Evolutionary conservation across 2,113 vertebrate genomes (phyloP), one percentile per base, ranked within the genome.

Genomic region (Osmerus eperlanus): DNA sequence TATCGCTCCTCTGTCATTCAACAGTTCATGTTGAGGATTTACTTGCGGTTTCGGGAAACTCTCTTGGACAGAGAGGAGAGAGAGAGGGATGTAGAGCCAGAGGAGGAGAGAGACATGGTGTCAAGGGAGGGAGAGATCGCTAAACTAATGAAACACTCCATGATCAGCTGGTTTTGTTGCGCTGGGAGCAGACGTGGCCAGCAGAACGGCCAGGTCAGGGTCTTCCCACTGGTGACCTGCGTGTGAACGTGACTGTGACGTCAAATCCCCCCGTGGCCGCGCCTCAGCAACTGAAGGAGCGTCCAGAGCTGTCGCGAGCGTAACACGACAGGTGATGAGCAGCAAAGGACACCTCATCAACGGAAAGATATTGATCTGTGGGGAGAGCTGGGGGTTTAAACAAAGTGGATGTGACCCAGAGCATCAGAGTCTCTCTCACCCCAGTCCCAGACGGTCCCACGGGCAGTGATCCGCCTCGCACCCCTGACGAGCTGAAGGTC

Each of bases 191-290:
- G 71, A 77, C 74, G 21, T 15, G 70, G 63, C 75, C 76, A 78
- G 65, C 70, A 2, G 81, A 70, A 67, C 74, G 85, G 82, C 84
- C 84, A 85, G 4, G 68, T 72, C 68, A 61, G 77, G 78, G 81
- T 86, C 84, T 81, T 66, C 29, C 68, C 68, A 72, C 79, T 77
- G 79, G 77, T 73, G 77, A 77, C 56, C 3, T 28, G 72, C 73
- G 84, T 83, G 81, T 64, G 85, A 89, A 86, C 29, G 77, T 84
- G 85, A 86, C 81, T 72, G 75, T 85, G 85, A 89, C 74, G 77
- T 63, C 76, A 73, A 63, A 66, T 82, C 83, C 79, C 78, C 71
- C 60, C 64, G 65, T 79, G 70, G 41, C 55, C 64, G 59, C 32
- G 60, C 19, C 62, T 65, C 60, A 55, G 65, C 76, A 76, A 82